Conservation (phyloP, 1,140 invertebrate genomes). For the Archegozetes longisetosus region DNA sequence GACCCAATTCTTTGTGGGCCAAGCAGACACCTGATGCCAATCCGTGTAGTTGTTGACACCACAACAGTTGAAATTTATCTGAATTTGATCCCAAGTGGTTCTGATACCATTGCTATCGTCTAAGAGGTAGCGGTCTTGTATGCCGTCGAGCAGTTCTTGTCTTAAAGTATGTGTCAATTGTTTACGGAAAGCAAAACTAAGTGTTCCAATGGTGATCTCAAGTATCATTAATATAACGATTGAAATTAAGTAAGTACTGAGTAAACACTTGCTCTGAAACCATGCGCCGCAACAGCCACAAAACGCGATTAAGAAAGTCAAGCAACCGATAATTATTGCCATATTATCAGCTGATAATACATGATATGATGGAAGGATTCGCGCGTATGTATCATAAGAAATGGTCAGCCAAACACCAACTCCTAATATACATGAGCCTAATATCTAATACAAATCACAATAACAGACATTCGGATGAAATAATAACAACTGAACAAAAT, state of each 20-base stretch:
- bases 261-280: slow-evolving; percentile 56
- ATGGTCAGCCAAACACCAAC: slow-evolving; percentile 51
- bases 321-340: slow-evolving; percentile 42
- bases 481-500: no score
- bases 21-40: slow-evolving; percentile 63
- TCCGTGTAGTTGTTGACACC: slow-evolving; percentile 64
- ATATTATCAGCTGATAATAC: slow-evolving; percentile 49
- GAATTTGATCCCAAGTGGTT: slow-evolving; percentile 53
- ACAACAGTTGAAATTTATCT: slow-evolving; percentile 58
- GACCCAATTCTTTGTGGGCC: slow-evolving; percentile 51
- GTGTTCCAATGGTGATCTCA: slow-evolving; percentile 54
- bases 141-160: slow-evolving; percentile 46
- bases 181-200: slow-evolving; percentile 58
- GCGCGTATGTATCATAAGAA: slow-evolving; percentile 49
- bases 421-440: slow-evolving; percentile 21
- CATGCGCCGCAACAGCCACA: slow-evolving; percentile 64
- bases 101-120: slow-evolving; percentile 40
- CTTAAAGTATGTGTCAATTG: slow-evolving; percentile 38
- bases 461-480: no score
- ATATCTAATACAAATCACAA: slow-evolving; percentile 1
- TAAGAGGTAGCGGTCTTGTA: slow-evolving; percentile 48
- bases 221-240: slow-evolving; percentile 60
- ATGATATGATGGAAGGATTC: slow-evolving; percentile 49
- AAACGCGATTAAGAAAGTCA: slow-evolving; percentile 54
- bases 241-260: slow-evolving; percentile 60